phyloP scores from a whole-genome alignment of 2,888 invertebrate genomes.

The Brachyopa scutellaris region DNA sequence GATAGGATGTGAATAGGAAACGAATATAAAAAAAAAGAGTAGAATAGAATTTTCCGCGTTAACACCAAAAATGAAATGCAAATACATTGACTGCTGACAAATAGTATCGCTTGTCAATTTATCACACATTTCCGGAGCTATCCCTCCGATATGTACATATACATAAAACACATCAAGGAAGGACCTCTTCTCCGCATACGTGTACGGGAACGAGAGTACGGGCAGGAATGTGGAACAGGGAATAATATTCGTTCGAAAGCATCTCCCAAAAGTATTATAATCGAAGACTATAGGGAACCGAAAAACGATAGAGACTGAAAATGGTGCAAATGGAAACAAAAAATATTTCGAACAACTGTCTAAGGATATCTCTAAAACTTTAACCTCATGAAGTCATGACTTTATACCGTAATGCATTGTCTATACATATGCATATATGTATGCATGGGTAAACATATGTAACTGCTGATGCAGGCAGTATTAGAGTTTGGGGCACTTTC shows the following conservation, averaged over 20 bases:
- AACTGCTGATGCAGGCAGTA: neutral
- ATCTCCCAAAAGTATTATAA: constrained; percentile 30
- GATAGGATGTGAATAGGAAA: neutral
- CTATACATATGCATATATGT: neutral
- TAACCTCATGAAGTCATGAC: constrained; percentile 34
- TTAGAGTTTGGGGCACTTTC: neutral
- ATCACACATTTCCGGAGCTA: constrained; percentile 76
- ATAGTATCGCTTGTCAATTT: constrained; percentile 82
- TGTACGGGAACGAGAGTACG: neutral
- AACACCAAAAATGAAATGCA: constrained; percentile 78
- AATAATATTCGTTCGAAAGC: constrained; percentile 37
- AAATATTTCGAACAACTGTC: constrained; percentile 25
- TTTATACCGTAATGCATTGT: constrained; percentile 10
- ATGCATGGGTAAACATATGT: neutral
- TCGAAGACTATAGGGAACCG: constrained; percentile 13
- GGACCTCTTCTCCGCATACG: neutral
- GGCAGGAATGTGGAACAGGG: constrained; percentile 2
- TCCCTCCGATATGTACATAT: neutral
- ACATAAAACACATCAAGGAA: neutral
- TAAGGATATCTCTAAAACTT: constrained; percentile 42
- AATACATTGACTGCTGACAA: constrained; percentile 81
- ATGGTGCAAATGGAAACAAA: constrained; percentile 1
- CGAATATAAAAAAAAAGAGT: neutral
- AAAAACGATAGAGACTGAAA: neutral
- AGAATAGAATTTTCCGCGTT: constrained; percentile 46